A percentile compares a stretch with the other conserved stretches of the same genome.
These are phyloP conservation scores for Okamejei kenojei DNA, from an alignment of 2,797 vertebrate species.

Conservation along the genomic window DNA sequence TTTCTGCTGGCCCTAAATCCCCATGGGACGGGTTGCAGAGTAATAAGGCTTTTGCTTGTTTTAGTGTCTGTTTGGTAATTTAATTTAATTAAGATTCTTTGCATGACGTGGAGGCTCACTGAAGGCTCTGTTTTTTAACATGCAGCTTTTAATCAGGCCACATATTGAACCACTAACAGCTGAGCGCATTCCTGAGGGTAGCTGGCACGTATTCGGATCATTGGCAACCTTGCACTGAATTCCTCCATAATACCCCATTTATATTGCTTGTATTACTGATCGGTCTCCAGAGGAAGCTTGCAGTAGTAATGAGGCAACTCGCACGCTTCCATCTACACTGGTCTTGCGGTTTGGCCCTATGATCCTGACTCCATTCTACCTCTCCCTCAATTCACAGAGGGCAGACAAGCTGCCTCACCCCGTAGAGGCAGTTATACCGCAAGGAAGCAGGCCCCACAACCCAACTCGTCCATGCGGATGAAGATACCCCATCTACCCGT, in stretches of 20 bases:
- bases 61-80: neutral
- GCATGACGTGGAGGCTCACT: neutral
- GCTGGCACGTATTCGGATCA: neutral
- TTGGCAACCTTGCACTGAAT: conserved; percentile 8
- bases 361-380: no score
- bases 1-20: no score
- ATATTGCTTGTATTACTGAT: conserved; percentile 8
- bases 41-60: neutral
- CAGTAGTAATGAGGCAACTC: neutral
- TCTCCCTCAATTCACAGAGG: no score
- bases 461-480: no score
- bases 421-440: no score
- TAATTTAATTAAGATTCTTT: neutral
- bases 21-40: neutral
- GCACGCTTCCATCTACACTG: neutral
- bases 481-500: no score
- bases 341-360: no score
- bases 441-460: no score
- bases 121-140: neutral
- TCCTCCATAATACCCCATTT: conserved; percentile 19
- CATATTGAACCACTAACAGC: conserved; percentile 8
- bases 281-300: neutral
- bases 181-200: conserved; percentile 35
- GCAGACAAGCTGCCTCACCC: neutral
- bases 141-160: neutral